Base-by-base conservation (phyloP, 2,797 vertebrate genomes). In the Pogonophryne albipinna region DNA sequence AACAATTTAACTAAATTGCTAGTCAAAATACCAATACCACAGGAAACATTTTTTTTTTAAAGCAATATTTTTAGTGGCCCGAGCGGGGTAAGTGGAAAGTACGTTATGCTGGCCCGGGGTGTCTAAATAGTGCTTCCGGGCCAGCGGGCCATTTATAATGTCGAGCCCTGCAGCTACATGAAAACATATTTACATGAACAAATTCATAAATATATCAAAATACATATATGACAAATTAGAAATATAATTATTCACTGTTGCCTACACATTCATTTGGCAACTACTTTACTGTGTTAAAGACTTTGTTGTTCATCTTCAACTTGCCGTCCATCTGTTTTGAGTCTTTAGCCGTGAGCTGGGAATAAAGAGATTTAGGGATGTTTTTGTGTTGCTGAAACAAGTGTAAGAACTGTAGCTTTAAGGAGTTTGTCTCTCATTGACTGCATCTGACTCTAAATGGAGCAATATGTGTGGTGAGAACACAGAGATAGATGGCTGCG, bases 381-480 rank as follows among this genome's bases (percentile, higher is more conserved):
- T 19, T 41, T 9, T 47, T 65, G 11, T 27, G 27, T 23, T 49
- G 7, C n/a, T 61, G 19, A 15, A 42, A 34, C 19, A 14, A 0
- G 11, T 44, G 19, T 14, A 19, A 38, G 14, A 49, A 56, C n/a
- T 63, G 44, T 27, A 42, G n/a, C 41, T 27, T 55, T 56, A n/a
- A 66, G n/a, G 17, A 38, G 42, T 57, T 42, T 69, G 58, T 69
- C 49, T n/a, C n/a, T 56, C 58, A 78, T 60, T 58, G 20, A 74
- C 23, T 61, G 31, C 31, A 62, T 50, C 58, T 38, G 47, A 71
- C 76, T 79, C 61, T 86, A 81, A 66, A 82, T 79, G 55, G 74
- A 80, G 68, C 83, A 41, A 23, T 46, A 3, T 56, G 47, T 67
- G 80, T 15, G 16, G 7, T 31, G n/a, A 50, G 31, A 67, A 38